Conservation (phyloP, 2,888 invertebrate species). For the Chrysotoxum bicinctum region DNA sequence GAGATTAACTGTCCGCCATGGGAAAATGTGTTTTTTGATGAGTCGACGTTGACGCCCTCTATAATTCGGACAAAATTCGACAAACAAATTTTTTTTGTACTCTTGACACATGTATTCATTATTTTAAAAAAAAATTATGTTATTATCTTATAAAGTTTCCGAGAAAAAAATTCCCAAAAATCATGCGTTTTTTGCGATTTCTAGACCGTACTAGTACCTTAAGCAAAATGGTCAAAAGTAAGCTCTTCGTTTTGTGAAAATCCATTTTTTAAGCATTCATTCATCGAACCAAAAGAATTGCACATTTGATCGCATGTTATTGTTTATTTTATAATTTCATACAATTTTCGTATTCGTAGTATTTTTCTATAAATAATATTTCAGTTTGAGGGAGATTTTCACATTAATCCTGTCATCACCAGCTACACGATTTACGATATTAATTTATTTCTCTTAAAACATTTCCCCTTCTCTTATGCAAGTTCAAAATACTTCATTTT, state of each 20-base stretch:
- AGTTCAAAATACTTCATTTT: not conserved
- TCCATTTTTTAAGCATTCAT: not conserved
- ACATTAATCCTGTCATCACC: not conserved
- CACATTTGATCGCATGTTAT: not conserved
- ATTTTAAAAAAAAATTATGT: too few relatives aligned
- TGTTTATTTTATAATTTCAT: not conserved
- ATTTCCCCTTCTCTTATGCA: not conserved
- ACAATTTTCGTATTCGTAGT: not conserved
- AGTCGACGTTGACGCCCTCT: too few relatives aligned
- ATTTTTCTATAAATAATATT: not conserved
- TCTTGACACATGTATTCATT: too few relatives aligned
- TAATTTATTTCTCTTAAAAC: not conserved
- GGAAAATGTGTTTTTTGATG: too few relatives aligned
- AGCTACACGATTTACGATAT: not conserved
- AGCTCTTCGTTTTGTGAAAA: not conserved
- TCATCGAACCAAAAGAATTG: not conserved
- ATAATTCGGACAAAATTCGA: too few relatives aligned
- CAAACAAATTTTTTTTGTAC: too few relatives aligned
- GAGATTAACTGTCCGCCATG: too few relatives aligned
- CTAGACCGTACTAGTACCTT: too few relatives aligned
- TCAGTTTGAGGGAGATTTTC: not conserved
- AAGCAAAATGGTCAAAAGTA: too few relatives aligned
- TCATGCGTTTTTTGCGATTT: too few relatives aligned
- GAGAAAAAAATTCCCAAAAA: too few relatives aligned
- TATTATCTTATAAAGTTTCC: too few relatives aligned